phyloP scores from a whole-genome alignment of 1,140 invertebrate species.

The Aphaenogaster ashmeadi region DNA sequence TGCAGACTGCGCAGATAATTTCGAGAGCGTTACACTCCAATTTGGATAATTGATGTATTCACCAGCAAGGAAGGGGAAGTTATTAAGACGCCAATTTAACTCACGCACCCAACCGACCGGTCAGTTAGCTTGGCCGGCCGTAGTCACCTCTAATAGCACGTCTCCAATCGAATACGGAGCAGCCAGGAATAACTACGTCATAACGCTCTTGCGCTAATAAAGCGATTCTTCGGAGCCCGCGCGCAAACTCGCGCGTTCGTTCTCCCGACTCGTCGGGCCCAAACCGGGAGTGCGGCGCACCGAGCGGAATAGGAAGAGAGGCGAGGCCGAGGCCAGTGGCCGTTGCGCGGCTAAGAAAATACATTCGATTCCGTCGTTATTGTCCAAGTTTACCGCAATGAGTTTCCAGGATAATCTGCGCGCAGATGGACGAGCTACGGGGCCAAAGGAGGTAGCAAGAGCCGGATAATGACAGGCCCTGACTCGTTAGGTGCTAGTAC shows the following conservation, averaged over 20 bases:
- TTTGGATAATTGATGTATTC: constrained; percentile 64
- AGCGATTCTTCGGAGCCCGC: constrained; percentile 45
- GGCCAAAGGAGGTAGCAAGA: constrained; percentile 77
- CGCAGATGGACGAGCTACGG: constrained; percentile 76
- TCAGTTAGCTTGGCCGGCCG: neutral
- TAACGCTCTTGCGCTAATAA: constrained; percentile 55
- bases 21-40: constrained; percentile 58
- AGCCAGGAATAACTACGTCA: constrained; percentile 37
- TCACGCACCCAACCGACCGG: constrained; percentile 43
- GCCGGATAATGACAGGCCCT: constrained; percentile 85
- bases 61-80: constrained; percentile 53
- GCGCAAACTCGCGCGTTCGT: neutral
- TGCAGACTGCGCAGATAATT: constrained; percentile 60
- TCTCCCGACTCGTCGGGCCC: neutral
- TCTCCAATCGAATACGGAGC: constrained; percentile 54
- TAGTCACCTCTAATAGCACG: constrained; percentile 57
- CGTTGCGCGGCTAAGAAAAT: constrained; percentile 64
- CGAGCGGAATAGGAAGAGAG: constrained; percentile 18
- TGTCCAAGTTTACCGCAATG: constrained; percentile 85
- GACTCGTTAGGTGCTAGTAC: constrained; percentile 84
- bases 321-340: constrained; percentile 72
- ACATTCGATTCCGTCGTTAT: constrained; percentile 83
- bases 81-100: constrained; percentile 64
- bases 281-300: neutral
- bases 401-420: constrained; percentile 84